A percentile compares a stretch with the other conserved stretches of the same genome.
Evolutionary conservation across 2,888 invertebrate genomes (phyloP).

Genomic region (Myathropa florea): DNA sequence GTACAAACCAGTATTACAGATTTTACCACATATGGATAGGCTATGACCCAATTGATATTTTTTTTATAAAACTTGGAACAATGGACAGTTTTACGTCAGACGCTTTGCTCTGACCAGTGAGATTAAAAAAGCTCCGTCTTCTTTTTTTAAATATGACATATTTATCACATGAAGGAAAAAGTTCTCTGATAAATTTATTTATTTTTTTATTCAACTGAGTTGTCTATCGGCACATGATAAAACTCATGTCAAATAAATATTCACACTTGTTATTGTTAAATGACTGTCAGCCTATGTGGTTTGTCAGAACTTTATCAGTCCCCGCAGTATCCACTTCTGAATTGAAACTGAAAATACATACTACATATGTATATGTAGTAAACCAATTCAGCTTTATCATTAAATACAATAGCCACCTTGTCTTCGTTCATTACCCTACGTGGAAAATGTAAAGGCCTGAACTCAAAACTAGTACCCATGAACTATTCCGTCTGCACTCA

Average conservation of each 20-base stretch:
- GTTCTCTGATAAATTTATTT: no score
- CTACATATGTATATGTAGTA: not conserved
- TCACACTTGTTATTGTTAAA: no score
- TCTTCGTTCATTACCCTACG: slow-evolving; percentile 55
- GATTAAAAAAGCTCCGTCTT: no score
- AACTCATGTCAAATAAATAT: no score
- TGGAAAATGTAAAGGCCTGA: slow-evolving; percentile 37
- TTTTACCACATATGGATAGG: not conserved
- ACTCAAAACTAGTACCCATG: slow-evolving; percentile 41
- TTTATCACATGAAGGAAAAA: no score
- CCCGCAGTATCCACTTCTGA: no score
- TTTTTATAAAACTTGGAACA: not conserved
- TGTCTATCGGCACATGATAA: no score
- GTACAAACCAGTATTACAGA: not conserved
- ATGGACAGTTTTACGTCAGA: not conserved
- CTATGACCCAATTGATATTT: not conserved
- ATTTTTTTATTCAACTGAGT: no score
- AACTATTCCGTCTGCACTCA: slow-evolving; percentile 50
- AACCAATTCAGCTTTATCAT: not conserved
- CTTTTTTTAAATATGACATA: no score
- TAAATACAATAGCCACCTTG: slow-evolving; percentile 33
- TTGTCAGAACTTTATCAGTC: no score
- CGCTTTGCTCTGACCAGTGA: no score
- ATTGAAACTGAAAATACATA: not conserved
- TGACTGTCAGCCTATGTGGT: no score